phyloP scores from a whole-genome alignment of 2,888 invertebrate genomes.

The Thecocarcelia acutangulata region DNA sequence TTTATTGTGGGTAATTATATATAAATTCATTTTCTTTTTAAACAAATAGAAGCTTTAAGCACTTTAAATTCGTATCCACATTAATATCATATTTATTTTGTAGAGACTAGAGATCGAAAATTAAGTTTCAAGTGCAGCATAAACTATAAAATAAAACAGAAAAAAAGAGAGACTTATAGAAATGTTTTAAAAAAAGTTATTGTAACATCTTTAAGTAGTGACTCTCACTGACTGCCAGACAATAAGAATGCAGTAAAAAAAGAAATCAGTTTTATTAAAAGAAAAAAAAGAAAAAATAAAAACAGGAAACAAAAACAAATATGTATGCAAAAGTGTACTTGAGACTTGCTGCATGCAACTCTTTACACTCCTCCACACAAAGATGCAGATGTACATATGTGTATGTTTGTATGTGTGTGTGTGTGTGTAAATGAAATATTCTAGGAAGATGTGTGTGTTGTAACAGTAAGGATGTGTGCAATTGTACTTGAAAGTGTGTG shows the following conservation, averaged over 20 bases:
- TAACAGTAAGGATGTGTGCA: constrained; percentile 14
- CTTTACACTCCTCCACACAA: not conserved
- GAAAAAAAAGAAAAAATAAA: constrained; percentile 18
- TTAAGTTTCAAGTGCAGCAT: constrained; percentile 69
- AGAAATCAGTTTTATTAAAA: constrained; percentile 6
- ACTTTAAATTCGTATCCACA: not conserved
- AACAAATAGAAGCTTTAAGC: constrained; percentile 16
- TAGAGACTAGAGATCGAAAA: constrained; percentile 25
- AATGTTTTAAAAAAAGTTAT: constrained; percentile 20
- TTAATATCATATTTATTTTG: constrained; percentile 26
- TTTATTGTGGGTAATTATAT: too few species aligned
- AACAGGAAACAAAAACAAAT: not conserved
- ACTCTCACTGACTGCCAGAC: constrained; percentile 70
- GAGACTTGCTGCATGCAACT: constrained; percentile 64
- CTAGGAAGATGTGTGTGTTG: not conserved
- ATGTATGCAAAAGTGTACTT: constrained; percentile 74
- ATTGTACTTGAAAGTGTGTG: constrained; percentile 4
- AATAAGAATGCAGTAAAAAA: constrained; percentile 58
- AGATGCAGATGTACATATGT: too few species aligned
- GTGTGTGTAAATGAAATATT: not conserved
- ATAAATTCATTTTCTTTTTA: constrained; percentile 14
- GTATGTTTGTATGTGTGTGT: too few species aligned
- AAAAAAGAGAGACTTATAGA: constrained; percentile 27
- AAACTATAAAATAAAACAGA: constrained; percentile 60
- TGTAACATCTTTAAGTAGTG: constrained; percentile 41